Base-by-base conservation (phyloP, 2,888 invertebrate genomes). In the Poecilus cupreus region DNA sequence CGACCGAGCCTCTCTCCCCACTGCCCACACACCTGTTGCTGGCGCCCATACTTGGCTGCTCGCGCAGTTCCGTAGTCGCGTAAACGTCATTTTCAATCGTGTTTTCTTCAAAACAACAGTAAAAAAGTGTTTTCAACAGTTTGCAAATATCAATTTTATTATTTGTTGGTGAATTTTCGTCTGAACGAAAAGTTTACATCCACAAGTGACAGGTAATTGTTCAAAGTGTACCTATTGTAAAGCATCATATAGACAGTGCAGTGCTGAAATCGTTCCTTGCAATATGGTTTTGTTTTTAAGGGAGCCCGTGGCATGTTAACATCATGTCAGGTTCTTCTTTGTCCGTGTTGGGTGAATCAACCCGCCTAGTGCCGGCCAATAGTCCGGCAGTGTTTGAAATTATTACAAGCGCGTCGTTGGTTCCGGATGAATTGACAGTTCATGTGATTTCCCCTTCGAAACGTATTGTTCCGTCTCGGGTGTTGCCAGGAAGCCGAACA, bases 241-340 rank as follows among this genome's bases (percentile, higher is more conserved):
- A 75, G 74, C 26, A 46, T 46, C 16, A 32, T 64, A 49, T 26
- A 75, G 81, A 81, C 74, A 81, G 80, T 72, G 74, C 6, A 11
- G 37, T 37, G 39, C 32, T 6, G 16, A 68, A 18, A 37, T 39
- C 51, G 37, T 49, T 54, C 54, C 72, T 54, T 16, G 54, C 80
- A 80, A 80, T 80, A 80, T 80, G 72, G 54, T 72, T 84, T 85
- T 85, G 82, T 76, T 83, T 90, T 90, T 77, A 90, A 97, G 97
- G 97, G 86, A 97, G 97, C 90, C 97, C 97, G 91, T 97, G 97
- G 97, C 94, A 94, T 91, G 96, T 97, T 87, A 94, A 95, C 90
- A 96, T 97, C 89, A 95, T 96, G 94, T 94, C 95, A 87, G 92
- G 92, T 88, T 87, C 90, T 84, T 93, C 93, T 87, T 90, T 94